phyloP scores from a whole-genome alignment of 2,113 vertebrate genomes.

The Silurus asotus region DNA sequence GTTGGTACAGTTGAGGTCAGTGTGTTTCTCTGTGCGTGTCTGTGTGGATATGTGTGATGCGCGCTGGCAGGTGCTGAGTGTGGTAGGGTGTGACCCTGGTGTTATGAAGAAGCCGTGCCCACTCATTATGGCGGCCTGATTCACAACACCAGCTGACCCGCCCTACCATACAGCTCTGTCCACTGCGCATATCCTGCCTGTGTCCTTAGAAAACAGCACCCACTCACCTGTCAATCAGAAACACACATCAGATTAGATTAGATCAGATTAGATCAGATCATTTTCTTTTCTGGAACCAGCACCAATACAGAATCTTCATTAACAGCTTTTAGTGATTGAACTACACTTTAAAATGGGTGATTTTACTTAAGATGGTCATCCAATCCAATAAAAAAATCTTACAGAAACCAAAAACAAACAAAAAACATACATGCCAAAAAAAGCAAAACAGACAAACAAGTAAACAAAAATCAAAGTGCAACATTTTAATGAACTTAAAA shows the following conservation, averaged over 20 bases:
- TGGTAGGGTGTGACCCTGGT: conserved; percentile 87
- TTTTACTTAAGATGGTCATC: neutral
- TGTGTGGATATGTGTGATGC: neutral
- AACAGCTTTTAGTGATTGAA: neutral
- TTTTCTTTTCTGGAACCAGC: neutral
- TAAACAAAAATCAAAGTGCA: neutral
- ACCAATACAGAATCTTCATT: neutral
- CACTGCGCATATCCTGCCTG: neutral
- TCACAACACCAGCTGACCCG: conserved; percentile 99
- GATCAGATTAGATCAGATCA: neutral
- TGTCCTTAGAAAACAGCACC: neutral
- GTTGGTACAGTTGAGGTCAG: neutral
- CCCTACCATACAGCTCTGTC: conserved; percentile 68
- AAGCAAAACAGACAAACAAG: neutral
- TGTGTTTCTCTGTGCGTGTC: neutral
- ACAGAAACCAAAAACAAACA: neutral
- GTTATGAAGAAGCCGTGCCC: conserved; percentile 98
- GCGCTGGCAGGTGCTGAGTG: conserved; percentile 53
- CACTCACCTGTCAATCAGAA: conserved; percentile 35
- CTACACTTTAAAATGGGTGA: neutral
- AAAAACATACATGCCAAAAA: neutral
- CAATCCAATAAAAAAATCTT: neutral
- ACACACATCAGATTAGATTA: neutral
- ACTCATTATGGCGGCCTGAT: conserved; percentile 90
- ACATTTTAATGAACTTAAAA: neutral